Conservation (phyloP, 2,113 vertebrate genomes). For the Copsychus sechellarum region DNA sequence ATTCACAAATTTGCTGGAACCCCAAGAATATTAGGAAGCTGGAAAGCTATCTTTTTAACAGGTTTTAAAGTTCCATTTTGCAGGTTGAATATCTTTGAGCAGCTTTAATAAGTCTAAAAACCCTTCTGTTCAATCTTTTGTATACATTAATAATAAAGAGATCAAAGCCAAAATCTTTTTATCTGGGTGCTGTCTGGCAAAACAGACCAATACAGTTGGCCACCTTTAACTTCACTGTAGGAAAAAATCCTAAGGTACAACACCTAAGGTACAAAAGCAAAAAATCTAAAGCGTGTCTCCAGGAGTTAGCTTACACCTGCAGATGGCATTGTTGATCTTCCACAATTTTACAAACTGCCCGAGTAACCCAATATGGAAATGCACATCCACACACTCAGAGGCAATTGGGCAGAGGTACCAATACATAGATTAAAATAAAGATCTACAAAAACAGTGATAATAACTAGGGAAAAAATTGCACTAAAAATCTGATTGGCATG, state of each 20-base stretch:
- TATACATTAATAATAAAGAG: not conserved
- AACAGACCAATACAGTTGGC: not conserved
- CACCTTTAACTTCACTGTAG: not conserved
- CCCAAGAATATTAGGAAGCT: not conserved
- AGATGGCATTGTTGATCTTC: constrained; percentile 79
- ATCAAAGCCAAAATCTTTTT: not conserved
- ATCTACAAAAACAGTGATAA: constrained; percentile 67
- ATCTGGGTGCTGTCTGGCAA: not conserved
- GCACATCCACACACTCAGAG: not conserved
- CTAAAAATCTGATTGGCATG: constrained; percentile 64
- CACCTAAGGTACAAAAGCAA: not conserved
- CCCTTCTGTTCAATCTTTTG: not conserved
- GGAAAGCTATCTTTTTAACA: not conserved
- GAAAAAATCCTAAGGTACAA: not conserved
- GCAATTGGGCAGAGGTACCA: constrained; percentile 50
- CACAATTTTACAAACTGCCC: not conserved
- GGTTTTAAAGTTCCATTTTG: not conserved
- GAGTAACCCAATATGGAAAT: not conserved
- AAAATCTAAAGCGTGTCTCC: not conserved
- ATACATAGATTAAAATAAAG: constrained; percentile 69
- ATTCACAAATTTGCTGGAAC: not conserved
- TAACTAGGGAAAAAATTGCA: constrained; percentile 4
- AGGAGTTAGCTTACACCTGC: constrained; percentile 40
- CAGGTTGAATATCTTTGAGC: not conserved
- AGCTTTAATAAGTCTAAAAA: not conserved